phyloP scores from a whole-genome alignment of 1,140 invertebrate species.

The Drosophila albomicans region DNA sequence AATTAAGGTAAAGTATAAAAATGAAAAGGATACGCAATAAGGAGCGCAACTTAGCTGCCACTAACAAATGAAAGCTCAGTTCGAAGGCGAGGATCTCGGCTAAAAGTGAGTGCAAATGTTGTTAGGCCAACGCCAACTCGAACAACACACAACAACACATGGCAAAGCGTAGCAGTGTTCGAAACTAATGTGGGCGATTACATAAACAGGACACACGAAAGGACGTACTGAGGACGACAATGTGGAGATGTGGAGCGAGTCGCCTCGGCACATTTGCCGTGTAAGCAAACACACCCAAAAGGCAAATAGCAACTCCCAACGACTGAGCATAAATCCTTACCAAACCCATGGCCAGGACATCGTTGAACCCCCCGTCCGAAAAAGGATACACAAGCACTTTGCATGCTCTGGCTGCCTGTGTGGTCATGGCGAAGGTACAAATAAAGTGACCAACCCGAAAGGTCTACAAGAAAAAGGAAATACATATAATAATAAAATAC shows the following conservation, averaged over 20 bases:
- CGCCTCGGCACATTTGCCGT: constrained; percentile 35
- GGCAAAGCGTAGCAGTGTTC: constrained; percentile 41
- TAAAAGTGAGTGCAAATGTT: constrained; percentile 57
- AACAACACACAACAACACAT: constrained; percentile 28
- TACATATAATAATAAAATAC: constrained; percentile 80
- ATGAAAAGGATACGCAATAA: constrained; percentile 55
- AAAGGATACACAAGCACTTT: constrained; percentile 76
- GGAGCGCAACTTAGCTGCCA: constrained; percentile 31
- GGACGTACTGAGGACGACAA: constrained; percentile 39
- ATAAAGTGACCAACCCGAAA: constrained; percentile 79
- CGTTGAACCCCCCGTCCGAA: background rate
- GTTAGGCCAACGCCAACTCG: constrained; percentile 41
- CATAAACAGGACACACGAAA: constrained; percentile 81
- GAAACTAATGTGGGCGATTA: constrained; percentile 81
- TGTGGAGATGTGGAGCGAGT: no score
- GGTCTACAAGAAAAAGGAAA: constrained; percentile 61
- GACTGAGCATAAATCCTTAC: constrained; percentile 76
- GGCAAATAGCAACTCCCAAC: constrained; percentile 73
- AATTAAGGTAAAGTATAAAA: constrained; percentile 65
- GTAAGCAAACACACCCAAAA: constrained; percentile 71
- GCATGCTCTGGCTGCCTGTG: constrained; percentile 31
- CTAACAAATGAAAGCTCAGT: constrained; percentile 39
- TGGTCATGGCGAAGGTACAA: constrained; percentile 58
- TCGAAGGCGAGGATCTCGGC: constrained; percentile 15
- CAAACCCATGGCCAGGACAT: constrained; percentile 46